These are phyloP conservation scores for Plectropomus leopardus DNA, from an alignment of 2,113 vertebrate species.

Conservation along the genomic window DNA sequence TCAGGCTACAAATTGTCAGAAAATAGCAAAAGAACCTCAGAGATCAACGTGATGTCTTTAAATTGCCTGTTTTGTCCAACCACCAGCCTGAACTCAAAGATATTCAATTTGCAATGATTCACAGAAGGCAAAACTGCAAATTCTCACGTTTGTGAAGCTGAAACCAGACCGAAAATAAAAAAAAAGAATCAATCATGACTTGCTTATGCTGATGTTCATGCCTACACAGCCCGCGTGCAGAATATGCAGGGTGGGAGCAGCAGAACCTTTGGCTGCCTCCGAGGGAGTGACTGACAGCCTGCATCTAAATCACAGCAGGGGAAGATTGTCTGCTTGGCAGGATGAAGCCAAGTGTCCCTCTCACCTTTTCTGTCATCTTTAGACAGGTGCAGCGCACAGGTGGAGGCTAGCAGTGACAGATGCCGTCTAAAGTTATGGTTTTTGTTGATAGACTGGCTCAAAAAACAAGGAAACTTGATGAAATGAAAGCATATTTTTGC, in stretches of 20 bases:
- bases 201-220: not conserved
- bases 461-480: not conserved
- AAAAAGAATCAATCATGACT: not conserved
- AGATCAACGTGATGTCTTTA: not conserved
- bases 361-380: slow-evolving; percentile 68
- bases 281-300: slow-evolving; percentile 34
- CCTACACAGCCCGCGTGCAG: not conserved
- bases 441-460: not conserved
- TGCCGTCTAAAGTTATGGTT: slow-evolving; percentile 6
- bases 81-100: not conserved
- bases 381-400: slow-evolving; percentile 30
- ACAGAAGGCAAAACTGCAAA: not conserved
- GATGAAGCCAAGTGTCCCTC: slow-evolving; percentile 37
- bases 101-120: not conserved
- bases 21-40: too few species aligned
- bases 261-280: slow-evolving; percentile 22
- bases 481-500: not conserved
- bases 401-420: slow-evolving; percentile 36
- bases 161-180: not conserved
- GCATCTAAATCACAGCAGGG: slow-evolving; percentile 40
- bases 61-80: not conserved
- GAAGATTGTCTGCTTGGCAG: slow-evolving; percentile 40
- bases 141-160: not conserved
- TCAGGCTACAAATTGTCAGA: not conserved
- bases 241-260: not conserved